These are phyloP conservation scores for Zaprionus obscuricornis DNA, from an alignment of 2,888 invertebrate genomes.

Conservation along the genomic window DNA sequence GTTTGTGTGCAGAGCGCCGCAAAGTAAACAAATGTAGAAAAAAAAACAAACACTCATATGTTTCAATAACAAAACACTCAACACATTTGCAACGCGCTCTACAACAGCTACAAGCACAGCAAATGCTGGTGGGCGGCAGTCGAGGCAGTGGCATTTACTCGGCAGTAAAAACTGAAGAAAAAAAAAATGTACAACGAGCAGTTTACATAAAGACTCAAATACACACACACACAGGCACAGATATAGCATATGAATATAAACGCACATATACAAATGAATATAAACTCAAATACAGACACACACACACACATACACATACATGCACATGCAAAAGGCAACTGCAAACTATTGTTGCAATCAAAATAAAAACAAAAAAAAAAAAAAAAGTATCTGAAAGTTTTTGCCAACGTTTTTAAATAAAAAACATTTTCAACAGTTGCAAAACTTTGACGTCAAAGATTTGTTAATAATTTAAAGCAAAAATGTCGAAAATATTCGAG, in stretches of 20 bases:
- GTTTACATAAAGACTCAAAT: conserved; percentile 62
- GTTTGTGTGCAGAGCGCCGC: conserved; percentile 5
- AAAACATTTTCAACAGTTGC: conserved; percentile 34
- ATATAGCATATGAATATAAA: conserved; percentile 1
- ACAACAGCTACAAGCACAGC: conserved; percentile 9
- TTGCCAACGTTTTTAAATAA: conserved; percentile 39
- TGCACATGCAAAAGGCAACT: neutral
- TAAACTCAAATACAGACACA: conserved; percentile 11
- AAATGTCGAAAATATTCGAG: conserved; percentile 50
- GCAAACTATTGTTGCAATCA: conserved; percentile 40
- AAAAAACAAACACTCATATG: conserved; percentile 55
- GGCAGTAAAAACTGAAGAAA: conserved; percentile 38
- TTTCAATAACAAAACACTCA: conserved; percentile 79
- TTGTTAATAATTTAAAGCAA: conserved; percentile 59
- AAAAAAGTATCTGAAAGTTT: conserved; percentile 22
- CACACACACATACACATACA: conserved; percentile 19
- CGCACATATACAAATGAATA: conserved; percentile 18
- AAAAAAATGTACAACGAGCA: conserved; percentile 67
- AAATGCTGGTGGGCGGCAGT: neutral
- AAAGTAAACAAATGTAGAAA: conserved; percentile 49
- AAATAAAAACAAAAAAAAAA: conserved; percentile 6
- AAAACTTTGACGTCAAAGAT: conserved; percentile 47
- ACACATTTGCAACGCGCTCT: conserved; percentile 61
- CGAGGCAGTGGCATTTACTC: neutral
- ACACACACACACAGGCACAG: conserved; percentile 9